These are phyloP conservation scores for Anabas testudineus DNA, from an alignment of 2,797 vertebrate species.

Conservation along the genomic window DNA sequence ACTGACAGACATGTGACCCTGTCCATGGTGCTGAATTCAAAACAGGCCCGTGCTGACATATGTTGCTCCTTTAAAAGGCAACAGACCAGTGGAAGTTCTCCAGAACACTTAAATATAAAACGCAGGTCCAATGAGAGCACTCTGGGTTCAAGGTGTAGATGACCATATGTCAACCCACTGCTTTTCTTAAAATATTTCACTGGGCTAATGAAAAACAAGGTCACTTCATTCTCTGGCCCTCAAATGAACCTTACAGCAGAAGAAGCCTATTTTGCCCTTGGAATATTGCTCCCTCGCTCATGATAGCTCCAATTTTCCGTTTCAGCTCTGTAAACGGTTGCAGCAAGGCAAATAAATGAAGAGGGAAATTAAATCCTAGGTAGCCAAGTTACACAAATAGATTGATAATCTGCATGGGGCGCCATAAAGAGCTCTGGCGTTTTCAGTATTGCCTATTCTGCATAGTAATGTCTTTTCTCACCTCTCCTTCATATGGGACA, in stretches of 20 bases:
- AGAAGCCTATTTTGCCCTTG: constrained; percentile 75
- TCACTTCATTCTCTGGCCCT: constrained; percentile 36
- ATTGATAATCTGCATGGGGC: constrained; percentile 82
- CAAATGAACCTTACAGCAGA: constrained; percentile 64
- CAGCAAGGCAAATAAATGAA: constrained; percentile 82
- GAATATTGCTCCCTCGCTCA: constrained; percentile 72
- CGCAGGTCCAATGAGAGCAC: constrained; percentile 1
- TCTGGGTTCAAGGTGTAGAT: constrained; percentile 30
- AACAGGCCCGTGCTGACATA: constrained; percentile 20
- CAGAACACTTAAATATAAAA: constrained; percentile 22
- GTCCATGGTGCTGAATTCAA: constrained; percentile 49
- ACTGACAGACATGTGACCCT: constrained; percentile 12
- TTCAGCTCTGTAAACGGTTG: constrained; percentile 75
- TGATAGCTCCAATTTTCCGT: constrained; percentile 78
- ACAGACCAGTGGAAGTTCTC: constrained; percentile 13
- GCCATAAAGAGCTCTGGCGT: constrained; percentile 76
- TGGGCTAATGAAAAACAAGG: constrained; percentile 63
- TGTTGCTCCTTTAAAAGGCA: constrained; percentile 27
- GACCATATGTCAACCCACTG: constrained; percentile 30
- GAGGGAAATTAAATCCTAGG: constrained; percentile 83
- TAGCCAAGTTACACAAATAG: constrained; percentile 83
- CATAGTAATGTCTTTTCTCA: constrained; percentile 86
- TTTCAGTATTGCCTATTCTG: constrained; percentile 82
- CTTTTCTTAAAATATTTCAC: constrained; percentile 47
- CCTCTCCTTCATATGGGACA: constrained; percentile 84